Percentiles rank a stretch among this genome's conserved stretches.
These are phyloP conservation scores for Heterochromis multidens DNA, from an alignment of 2,113 vertebrate species.

Conservation along the genomic window DNA sequence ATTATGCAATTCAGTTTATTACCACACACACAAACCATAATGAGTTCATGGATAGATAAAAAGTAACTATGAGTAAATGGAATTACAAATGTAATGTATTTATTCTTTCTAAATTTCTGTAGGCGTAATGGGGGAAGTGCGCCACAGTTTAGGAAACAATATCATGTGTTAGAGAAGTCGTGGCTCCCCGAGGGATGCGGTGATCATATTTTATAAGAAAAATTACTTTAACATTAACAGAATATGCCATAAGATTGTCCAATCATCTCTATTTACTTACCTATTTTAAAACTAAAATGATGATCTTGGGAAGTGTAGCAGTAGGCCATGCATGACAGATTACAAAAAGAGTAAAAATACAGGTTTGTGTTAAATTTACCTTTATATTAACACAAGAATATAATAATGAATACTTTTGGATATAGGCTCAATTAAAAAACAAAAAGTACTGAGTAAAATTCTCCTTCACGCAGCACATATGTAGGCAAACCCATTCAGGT, in stretches of 20 bases:
- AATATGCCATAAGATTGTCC: not conserved
- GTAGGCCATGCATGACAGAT: not conserved
- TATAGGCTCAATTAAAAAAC: not conserved
- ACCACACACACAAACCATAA: not conserved
- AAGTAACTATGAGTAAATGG: not conserved
- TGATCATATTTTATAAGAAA: not conserved
- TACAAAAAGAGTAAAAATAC: no score
- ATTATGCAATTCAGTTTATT: not conserved
- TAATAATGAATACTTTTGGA: not conserved
- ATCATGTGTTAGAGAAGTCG: no score
- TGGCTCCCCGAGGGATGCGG: fast-evolving
- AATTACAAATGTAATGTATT: not conserved
- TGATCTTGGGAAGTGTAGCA: not conserved
- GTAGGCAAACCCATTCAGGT: not conserved
- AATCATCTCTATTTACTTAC: not conserved
- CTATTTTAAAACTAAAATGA: not conserved
- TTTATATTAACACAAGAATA: not conserved
- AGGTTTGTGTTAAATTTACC: not conserved
- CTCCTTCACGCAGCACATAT: not conserved
- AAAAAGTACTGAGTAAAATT: not conserved
- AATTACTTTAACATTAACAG: not conserved
- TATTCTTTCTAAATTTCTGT: not conserved
- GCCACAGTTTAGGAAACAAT: no score
- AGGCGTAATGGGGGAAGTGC: no score
- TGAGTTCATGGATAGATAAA: not conserved